Base-by-base conservation (phyloP, 2,113 vertebrate species). In the Helogale parvula region DNA sequence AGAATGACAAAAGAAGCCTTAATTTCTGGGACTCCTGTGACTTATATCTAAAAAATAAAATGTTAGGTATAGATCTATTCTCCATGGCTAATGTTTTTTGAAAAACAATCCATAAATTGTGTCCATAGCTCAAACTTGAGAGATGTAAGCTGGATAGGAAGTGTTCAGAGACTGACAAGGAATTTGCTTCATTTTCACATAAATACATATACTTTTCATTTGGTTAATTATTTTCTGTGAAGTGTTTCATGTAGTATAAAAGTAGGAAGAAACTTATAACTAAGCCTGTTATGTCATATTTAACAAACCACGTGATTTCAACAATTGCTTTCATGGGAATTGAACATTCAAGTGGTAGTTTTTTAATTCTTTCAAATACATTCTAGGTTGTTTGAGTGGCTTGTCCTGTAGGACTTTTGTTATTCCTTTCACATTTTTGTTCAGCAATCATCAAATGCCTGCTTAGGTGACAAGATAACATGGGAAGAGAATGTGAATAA, bases 331-430 rank as follows among this genome's bases (percentile, higher is more conserved):
- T 82, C 41, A 38, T 74, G 27, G 92, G 21, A 54, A 12, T 11
- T 92, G 54, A 81, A 47, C 17, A 87, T 33, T 71, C 33, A 93
- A 89, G 33, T 86, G 31, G 14, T 29, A 74, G 7, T 54, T 96
- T 93, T 72, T 91, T 16, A 94, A 93, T 25, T 45, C n/a, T 93
- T 93, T 52, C 27, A 77, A 89, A 65, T 91, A 41, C 8, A 92
- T 33, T 86, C 52, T 21, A 63, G 54, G 14, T 77, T 93, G 12
- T 68, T n/a, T 92, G 50, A 68, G 23, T 19, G 41, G 7, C 4
- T 21, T 86, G 33, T 16, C 10, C 15, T 33, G 19, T 35, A 69
- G 50, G 60, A 5, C 10, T 91, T 71, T 63, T 74, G 63, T 41
- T 7, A 71, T 82, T 89, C 27, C 27, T 95, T 91, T 86, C 8